phyloP scores from a whole-genome alignment of 1,140 invertebrate genomes.

The Tetramorium parvispinum region DNA sequence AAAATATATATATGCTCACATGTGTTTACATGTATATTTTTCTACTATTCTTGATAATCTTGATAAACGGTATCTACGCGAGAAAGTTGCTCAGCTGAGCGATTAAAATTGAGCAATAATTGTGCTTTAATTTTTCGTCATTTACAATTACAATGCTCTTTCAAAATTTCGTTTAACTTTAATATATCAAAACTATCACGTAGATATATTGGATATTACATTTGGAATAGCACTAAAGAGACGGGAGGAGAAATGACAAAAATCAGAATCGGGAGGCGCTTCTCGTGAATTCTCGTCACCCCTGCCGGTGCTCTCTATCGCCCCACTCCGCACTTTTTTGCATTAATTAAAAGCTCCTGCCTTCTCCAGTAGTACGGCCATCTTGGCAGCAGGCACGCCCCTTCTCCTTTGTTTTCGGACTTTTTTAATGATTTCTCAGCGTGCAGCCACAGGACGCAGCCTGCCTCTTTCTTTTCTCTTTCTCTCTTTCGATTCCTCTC shows the following conservation, averaged over 20 bases:
- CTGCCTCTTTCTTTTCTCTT: conserved; percentile 54
- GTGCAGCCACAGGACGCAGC: conserved; percentile 65
- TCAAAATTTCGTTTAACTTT: conserved; percentile 26
- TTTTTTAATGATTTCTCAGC: conserved; percentile 83
- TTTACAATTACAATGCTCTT: conserved; percentile 47
- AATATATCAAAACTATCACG: neutral
- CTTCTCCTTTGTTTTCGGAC: conserved; percentile 83
- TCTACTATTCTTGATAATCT: conserved; percentile 65
- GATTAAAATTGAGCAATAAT: conserved; percentile 14
- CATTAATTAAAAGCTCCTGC: conserved; percentile 85
- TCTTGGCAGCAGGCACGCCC: conserved; percentile 84
- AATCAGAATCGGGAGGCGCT: conserved; percentile 50
- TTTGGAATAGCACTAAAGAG: neutral
- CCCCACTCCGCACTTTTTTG: conserved; percentile 74
- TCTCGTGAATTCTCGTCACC: conserved; percentile 43
- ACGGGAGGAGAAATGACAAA: conserved; percentile 26
- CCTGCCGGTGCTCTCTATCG: conserved; percentile 44
- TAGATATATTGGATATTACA: conserved; percentile 5
- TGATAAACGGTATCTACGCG: conserved; percentile 70
- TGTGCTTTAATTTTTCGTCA: neutral
- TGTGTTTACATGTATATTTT: conserved; percentile 72
- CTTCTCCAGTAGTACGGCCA: conserved; percentile 82
- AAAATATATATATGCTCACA: conserved; percentile 77
- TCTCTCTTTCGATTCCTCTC: neutral
- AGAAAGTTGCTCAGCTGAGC: conserved; percentile 45